Evolutionary conservation across 2,113 vertebrate species (phyloP), one percentile per base, ranked within the genome.

Genomic region (Platysternon megacephalum): DNA sequence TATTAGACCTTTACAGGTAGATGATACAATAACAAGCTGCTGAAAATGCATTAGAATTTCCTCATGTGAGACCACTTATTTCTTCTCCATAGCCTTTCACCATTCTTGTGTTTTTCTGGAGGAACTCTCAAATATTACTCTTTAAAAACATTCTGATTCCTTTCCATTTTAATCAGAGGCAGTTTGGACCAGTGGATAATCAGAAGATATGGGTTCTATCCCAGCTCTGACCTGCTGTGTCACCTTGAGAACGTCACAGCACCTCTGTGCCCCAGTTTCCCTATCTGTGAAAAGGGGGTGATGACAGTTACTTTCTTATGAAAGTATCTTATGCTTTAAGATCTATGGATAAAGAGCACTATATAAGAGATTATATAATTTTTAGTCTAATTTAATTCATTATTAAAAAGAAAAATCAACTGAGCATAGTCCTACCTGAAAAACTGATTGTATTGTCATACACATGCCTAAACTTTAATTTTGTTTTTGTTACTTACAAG

Each of bases 401-500:
- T 93, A 78, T 81, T 86, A 92, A 94, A 39, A 29, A 76, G 53
- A 97, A 95, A n/a, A 86, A 72, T 86, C 72, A 46, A 19, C 55
- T 79, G 48, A 93, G 82, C n/a, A 51, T 13, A 2, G 24, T 53
- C n/a, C 51, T 95, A 87, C 52, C 87, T 94, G 65, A 94, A 89
- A 82, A 96, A 65, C 91, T 52, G 58, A 91, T 53, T 82, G 48
- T 91, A 79, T 94, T 78, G 32, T 89, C n/a, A 85, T 93, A 86
- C 86, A 94, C 84, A 87, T 80, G 49, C 44, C 84, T 84, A 95
- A 91, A 84, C 32, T 48, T 88, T 88, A 6, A 35, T 56, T 83
- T 92, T 95, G 79, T 95, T 98, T 97, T 97, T 96, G 46, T 97
- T 97, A 53, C 42, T 61, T 85, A 46, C 2, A 95, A 85, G 96